These are phyloP conservation scores for Drosophila flavopinicola DNA, from an alignment of 2,888 invertebrate genomes.

Conservation along the genomic window DNA sequence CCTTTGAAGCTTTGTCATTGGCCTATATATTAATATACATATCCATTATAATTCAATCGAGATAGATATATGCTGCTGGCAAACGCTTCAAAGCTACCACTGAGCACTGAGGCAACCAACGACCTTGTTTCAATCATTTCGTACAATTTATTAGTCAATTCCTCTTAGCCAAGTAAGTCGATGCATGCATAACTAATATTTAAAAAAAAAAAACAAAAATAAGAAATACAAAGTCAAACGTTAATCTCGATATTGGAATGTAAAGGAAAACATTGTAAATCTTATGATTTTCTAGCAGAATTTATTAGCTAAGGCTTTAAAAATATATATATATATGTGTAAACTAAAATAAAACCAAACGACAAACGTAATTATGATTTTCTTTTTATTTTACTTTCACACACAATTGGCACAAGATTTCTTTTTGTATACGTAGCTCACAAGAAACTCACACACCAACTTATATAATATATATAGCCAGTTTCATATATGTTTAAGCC, in stretches of 20 bases:
- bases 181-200: slow-evolving; percentile 34
- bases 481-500: slow-evolving; percentile 40
- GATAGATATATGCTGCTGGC: slow-evolving; percentile 11
- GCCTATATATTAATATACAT: slow-evolving; percentile 29
- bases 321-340: slow-evolving; percentile 8
- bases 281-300: slow-evolving; percentile 67
- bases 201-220: neutral
- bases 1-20: slow-evolving; percentile 9
- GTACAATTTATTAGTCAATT: slow-evolving; percentile 58
- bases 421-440: slow-evolving; percentile 1
- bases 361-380: slow-evolving; percentile 51
- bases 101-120: slow-evolving; percentile 10
- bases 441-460: slow-evolving; percentile 8
- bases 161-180: slow-evolving; percentile 42
- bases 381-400: slow-evolving; percentile 32
- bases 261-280: slow-evolving; percentile 26
- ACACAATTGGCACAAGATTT: slow-evolving; percentile 16
- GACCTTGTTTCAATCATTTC: slow-evolving; percentile 51
- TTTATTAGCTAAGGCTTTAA: slow-evolving; percentile 65
- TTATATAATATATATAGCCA: slow-evolving; percentile 14
- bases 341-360: slow-evolving; percentile 49
- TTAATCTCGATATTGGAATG: slow-evolving; percentile 66
- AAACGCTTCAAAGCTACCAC: slow-evolving; percentile 10
- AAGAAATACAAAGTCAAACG: slow-evolving; percentile 24
- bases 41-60: slow-evolving; percentile 29